Percentiles rank a stretch among this genome's conserved stretches.
These are phyloP conservation scores for Muscidifurax raptorellus DNA, from an alignment of 1,140 invertebrate genomes.

Conservation along the genomic window DNA sequence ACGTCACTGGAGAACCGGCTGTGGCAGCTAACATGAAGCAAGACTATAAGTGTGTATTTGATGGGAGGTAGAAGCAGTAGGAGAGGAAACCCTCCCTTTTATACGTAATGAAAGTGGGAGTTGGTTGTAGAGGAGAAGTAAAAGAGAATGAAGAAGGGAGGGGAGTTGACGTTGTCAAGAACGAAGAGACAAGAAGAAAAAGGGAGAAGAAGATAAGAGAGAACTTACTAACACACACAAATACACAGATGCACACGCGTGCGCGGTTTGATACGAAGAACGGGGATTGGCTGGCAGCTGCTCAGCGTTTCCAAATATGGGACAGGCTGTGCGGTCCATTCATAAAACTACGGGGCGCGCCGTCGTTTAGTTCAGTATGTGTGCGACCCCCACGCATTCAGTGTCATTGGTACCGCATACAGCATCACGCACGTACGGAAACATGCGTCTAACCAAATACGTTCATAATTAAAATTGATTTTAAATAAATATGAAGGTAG, in stretches of 20 bases:
- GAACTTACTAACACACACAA: slow-evolving; percentile 56
- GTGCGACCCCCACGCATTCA: slow-evolving; percentile 74
- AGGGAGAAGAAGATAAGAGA: slow-evolving; percentile 43
- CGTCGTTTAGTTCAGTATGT: slow-evolving; percentile 73
- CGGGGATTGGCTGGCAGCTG: slow-evolving; percentile 75
- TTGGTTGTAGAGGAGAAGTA: slow-evolving; percentile 25
- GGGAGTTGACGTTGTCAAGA: slow-evolving; percentile 50
- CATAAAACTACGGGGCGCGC: slow-evolving; percentile 79
- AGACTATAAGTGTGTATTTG: slow-evolving; percentile 40
- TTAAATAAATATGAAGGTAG: not conserved
- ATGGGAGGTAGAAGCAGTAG: slow-evolving; percentile 25
- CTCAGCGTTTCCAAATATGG: slow-evolving; percentile 77
- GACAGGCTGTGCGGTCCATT: slow-evolving; percentile 79
- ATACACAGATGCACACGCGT: slow-evolving; percentile 67
- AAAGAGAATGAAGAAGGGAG: slow-evolving; percentile 42
- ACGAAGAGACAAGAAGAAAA: slow-evolving; percentile 41
- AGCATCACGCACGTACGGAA: slow-evolving; percentile 63
- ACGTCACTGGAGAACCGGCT: slow-evolving; percentile 73
- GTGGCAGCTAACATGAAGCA: slow-evolving; percentile 34
- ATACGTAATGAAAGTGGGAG: not conserved
- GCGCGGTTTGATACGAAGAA: slow-evolving; percentile 62
- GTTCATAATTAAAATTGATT: slow-evolving; percentile 39
- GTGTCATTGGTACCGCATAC: slow-evolving; percentile 56
- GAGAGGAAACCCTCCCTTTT: slow-evolving; percentile 4
- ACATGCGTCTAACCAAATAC: slow-evolving; percentile 54